phyloP scores from a whole-genome alignment of 1,140 invertebrate species.

The Nephotettix cincticeps region DNA sequence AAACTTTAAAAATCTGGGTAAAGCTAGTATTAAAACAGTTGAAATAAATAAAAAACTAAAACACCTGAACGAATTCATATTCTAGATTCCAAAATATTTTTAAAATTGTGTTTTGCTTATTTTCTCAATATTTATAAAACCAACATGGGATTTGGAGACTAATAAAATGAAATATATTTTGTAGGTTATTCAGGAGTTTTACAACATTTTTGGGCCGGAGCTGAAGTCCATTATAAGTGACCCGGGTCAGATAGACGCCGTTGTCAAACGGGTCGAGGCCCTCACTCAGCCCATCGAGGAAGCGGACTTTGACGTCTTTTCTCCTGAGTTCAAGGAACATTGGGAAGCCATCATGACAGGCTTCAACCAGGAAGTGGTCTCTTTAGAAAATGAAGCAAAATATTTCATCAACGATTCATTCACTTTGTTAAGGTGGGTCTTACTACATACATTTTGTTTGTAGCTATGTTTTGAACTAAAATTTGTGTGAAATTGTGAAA shows the following conservation, averaged over 20 bases:
- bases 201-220: slow-evolving; percentile 85
- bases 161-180: no score
- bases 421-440: slow-evolving; percentile 59
- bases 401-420: slow-evolving; percentile 86
- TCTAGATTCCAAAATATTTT: no score
- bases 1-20: no score
- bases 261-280: slow-evolving; percentile 68
- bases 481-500: no score
- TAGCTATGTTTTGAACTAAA: no score
- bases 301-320: slow-evolving; percentile 80
- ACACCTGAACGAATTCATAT: no score
- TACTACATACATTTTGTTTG: no score
- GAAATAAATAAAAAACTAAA: no score
- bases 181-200: slow-evolving; percentile 77
- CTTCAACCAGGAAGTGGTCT: slow-evolving; percentile 70
- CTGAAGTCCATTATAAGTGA: slow-evolving; percentile 83
- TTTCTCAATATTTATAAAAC: no score
- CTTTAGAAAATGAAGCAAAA: slow-evolving; percentile 78
- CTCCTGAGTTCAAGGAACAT: slow-evolving; percentile 69
- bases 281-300: slow-evolving; percentile 70
- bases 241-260: slow-evolving; percentile 78
- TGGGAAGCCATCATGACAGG: slow-evolving; percentile 78
- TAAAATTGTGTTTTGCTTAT: no score
- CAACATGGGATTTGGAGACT: no score
- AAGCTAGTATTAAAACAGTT: no score